phyloP scores from a whole-genome alignment of 2,888 invertebrate genomes.

The Oconnorella tubifera region DNA sequence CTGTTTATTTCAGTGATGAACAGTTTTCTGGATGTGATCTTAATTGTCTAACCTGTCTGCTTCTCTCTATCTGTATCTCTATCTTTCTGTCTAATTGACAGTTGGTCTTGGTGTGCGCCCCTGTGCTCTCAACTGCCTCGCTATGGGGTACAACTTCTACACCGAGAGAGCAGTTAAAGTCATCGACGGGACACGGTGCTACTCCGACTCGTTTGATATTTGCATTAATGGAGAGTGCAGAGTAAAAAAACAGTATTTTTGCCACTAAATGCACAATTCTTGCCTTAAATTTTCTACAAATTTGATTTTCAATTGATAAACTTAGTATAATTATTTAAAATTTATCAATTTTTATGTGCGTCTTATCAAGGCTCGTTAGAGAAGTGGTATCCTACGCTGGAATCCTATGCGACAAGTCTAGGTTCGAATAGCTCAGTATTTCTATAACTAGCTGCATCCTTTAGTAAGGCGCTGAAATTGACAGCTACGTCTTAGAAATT shows the following conservation, averaged over 20 bases:
- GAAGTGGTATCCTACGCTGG: too few relatives aligned
- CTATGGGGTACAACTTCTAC: constrained; percentile 87
- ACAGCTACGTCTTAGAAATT: too few relatives aligned
- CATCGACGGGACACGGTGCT: constrained; percentile 71
- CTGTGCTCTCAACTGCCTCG: constrained; percentile 96
- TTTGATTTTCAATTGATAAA: not conserved
- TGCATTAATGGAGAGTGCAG: constrained; percentile 92
- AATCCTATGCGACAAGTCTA: too few relatives aligned
- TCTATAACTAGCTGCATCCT: too few relatives aligned
- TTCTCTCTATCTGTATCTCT: too few relatives aligned
- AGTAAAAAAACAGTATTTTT: too few relatives aligned
- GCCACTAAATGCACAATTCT: not conserved
- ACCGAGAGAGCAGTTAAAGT: constrained; percentile 76
- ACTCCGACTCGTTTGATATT: constrained; percentile 66
- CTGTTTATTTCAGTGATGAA: too few relatives aligned
- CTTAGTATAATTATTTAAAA: not conserved
- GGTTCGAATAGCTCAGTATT: too few relatives aligned
- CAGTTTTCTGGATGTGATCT: too few relatives aligned
- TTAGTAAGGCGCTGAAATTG: too few relatives aligned
- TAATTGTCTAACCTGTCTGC: too few relatives aligned
- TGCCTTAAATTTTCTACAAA: not conserved
- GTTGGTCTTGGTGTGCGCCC: constrained; percentile 64
- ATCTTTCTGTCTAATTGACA: too few relatives aligned
- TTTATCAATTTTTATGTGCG: not conserved
- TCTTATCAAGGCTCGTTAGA: not conserved